A percentile compares a stretch with the other conserved stretches of the same genome.
phyloP scores from a whole-genome alignment of 1,140 invertebrate genomes.

The Anastatus disparis region DNA sequence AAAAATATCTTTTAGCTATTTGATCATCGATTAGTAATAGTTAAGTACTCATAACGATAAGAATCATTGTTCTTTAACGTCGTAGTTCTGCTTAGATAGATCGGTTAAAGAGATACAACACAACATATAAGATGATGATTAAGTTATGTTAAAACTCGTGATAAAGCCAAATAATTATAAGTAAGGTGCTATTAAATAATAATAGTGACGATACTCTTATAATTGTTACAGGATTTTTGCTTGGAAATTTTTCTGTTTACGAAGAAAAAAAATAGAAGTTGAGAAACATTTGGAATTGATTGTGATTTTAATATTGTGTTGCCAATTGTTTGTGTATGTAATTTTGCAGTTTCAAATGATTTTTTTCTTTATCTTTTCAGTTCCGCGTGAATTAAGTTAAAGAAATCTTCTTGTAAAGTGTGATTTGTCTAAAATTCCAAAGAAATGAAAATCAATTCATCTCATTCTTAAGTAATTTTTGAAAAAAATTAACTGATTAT shows the following conservation, averaged over 20 bases:
- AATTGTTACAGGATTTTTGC: not conserved
- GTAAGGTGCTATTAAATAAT: slow-evolving; percentile 20
- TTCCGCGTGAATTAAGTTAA: slow-evolving; percentile 14
- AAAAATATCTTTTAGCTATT: not conserved
- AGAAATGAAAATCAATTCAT: not conserved
- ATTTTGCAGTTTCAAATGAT: slow-evolving; percentile 5
- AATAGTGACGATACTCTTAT: not conserved
- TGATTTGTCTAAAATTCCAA: not conserved
- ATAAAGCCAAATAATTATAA: slow-evolving; percentile 7
- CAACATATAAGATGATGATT: too few relatives aligned
- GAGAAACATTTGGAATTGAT: too few relatives aligned
- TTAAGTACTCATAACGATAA: slow-evolving; percentile 29
- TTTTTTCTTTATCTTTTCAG: too few relatives aligned
- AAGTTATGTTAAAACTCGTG: slow-evolving; percentile 6
- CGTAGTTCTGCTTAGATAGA: slow-evolving; percentile 9
- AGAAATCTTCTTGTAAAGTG: not conserved
- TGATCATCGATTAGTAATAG: not conserved
- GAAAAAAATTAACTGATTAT: too few relatives aligned
- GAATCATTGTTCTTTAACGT: slow-evolving; percentile 23
- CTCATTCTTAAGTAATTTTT: too few relatives aligned
- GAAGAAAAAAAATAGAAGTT: not conserved
- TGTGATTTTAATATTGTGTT: too few relatives aligned
- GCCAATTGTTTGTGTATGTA: not conserved
- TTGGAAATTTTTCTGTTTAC: slow-evolving; percentile 32
- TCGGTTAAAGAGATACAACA: slow-evolving; percentile 13